These are phyloP conservation scores for Corydoras maculifer DNA, from an alignment of 2,113 vertebrate species.

Conservation along the genomic window DNA sequence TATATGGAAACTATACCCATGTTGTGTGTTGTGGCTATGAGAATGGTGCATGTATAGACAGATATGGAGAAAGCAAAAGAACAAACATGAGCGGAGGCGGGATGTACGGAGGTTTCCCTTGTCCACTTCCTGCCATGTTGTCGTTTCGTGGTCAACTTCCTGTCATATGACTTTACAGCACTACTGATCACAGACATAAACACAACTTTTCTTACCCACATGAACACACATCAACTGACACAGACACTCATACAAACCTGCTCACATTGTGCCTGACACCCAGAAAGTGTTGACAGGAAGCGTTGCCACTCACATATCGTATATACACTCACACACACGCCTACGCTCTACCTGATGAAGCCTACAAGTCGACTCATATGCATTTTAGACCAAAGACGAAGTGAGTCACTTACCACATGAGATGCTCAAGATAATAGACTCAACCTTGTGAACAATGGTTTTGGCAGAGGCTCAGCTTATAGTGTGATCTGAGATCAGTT, in stretches of 20 bases:
- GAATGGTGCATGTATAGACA: conserved; percentile 10
- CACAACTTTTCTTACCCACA: conserved; percentile 22
- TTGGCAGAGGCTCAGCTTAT: conserved; percentile 13
- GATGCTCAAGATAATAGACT: conserved; percentile 36
- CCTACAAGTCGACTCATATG: conserved; percentile 35
- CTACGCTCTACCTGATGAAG: conserved; percentile 35
- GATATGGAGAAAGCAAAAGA: too few species aligned
- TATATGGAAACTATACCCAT: conserved; percentile 38
- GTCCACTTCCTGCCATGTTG: conserved; percentile 44
- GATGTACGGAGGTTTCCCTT: conserved; percentile 49
- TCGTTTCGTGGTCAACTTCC: conserved; percentile 38
- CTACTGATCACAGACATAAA: conserved; percentile 30
- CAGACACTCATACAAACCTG: conserved; percentile 8
- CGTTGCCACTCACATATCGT: conserved; percentile 33
- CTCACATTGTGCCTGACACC: conserved; percentile 15
- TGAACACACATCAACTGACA: conserved; percentile 32
- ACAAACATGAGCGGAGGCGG: conserved; percentile 33
- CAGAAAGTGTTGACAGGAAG: conserved; percentile 37
- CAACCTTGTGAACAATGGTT: conserved; percentile 40
- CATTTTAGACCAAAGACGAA: conserved; percentile 33
- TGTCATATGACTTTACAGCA: conserved; percentile 36
- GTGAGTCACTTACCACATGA: conserved; percentile 44
- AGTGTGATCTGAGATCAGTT: conserved; percentile 36
- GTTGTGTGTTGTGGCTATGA: conserved; percentile 31
- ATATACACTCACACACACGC: conserved; percentile 35